A percentile compares a stretch with the other conserved stretches of the same genome.
Evolutionary conservation across 1,140 invertebrate genomes (phyloP).

Genomic region (Caenorhabditis remanei): DNA sequence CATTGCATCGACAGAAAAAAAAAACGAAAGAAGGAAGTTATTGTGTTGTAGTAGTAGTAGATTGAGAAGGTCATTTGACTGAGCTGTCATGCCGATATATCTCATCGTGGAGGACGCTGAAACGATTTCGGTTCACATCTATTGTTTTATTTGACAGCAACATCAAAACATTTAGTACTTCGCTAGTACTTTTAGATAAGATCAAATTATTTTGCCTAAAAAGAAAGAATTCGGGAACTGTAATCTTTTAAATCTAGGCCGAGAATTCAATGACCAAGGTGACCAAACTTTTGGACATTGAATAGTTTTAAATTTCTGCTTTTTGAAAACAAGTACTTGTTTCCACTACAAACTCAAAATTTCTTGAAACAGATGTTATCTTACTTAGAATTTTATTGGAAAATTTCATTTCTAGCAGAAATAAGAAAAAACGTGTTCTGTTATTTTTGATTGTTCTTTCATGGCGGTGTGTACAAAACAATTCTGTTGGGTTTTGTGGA

Average conservation of each 20-base stretch:
- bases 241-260: not conserved
- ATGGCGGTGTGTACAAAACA: constrained; percentile 42
- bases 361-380: not conserved
- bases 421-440: not conserved
- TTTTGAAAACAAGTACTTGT: too few relatives aligned
- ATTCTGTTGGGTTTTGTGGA: constrained; percentile 14
- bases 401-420: not conserved
- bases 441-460: constrained; percentile 18
- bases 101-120: not conserved
- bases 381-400: not conserved
- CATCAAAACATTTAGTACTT: constrained; percentile 5
- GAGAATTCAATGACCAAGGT: not conserved
- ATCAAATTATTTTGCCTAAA: not conserved
- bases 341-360: too few relatives aligned
- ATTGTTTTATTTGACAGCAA: not conserved
- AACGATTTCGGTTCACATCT: not conserved
- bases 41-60: not conserved
- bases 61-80: not conserved
- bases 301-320: too few relatives aligned
- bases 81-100: not conserved
- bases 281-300: too few relatives aligned
- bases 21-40: constrained; percentile 1
- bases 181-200: constrained; percentile 28
- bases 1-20: not conserved
- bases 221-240: not conserved